phyloP scores from a whole-genome alignment of 2,888 invertebrate genomes.

The Zhuqinia jingwanae region DNA sequence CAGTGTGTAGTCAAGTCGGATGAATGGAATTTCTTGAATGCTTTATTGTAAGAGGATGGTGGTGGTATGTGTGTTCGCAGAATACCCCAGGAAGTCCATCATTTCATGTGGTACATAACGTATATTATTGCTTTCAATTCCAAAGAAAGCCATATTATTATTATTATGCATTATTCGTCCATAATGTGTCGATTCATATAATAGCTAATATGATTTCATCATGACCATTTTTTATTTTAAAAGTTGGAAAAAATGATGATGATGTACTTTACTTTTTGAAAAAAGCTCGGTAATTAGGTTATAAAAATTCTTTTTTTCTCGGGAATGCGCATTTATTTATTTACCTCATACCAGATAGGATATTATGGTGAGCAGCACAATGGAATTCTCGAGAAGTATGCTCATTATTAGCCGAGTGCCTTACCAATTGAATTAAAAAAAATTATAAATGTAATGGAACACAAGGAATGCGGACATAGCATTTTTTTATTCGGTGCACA shows the following conservation, averaged over 20 bases:
- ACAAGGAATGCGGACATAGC: constrained; percentile 66
- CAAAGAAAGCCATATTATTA: not conserved
- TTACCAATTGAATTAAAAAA: constrained; percentile 50
- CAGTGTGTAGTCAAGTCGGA: not conserved
- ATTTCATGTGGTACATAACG: not conserved
- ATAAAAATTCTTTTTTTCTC: constrained; percentile 43
- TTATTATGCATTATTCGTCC: not conserved
- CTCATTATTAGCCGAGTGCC: constrained; percentile 38
- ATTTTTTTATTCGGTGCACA: constrained; percentile 52
- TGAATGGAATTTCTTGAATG: constrained; percentile 16
- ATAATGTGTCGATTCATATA: constrained; percentile 13
- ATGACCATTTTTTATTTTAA: constrained; percentile 8
- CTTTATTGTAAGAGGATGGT: not conserved
- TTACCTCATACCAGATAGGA: constrained; percentile 3
- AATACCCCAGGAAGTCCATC: constrained; percentile 26
- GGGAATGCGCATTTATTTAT: not conserved
- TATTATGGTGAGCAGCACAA: constrained; percentile 49
- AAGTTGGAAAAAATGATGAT: constrained; percentile 14
- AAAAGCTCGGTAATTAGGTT: constrained; percentile 53
- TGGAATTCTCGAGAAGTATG: constrained; percentile 65
- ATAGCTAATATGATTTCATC: constrained; percentile 1
- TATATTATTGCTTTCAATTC: not conserved
- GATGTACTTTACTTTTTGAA: not conserved
- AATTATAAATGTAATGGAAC: constrained; percentile 48
- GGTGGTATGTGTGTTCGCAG: constrained; percentile 25